Evolutionary conservation across 2,888 invertebrate species (phyloP), one percentile per base, ranked within the genome.

Genomic region (Epinotia nisella): DNA sequence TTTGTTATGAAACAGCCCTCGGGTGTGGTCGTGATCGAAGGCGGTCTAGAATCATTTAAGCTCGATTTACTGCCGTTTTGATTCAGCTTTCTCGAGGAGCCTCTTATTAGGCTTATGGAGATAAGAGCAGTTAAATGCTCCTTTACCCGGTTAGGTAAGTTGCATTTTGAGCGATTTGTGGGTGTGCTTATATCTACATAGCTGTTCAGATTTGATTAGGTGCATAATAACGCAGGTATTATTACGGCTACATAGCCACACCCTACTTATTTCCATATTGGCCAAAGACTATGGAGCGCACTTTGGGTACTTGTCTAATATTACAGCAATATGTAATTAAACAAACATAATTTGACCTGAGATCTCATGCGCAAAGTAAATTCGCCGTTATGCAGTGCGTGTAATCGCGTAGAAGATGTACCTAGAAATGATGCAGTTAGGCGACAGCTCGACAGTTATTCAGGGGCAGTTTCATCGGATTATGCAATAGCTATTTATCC

Each of bases 71-170:
- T 56, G 61, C 55, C 70, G 35, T 64, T 53, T 56, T 51, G 15
- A 53, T 49, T 61, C 1, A 60, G 72, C 56, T 21, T 53, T 35
- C 35, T 21, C 61, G 39, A 55, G 45, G 19, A 49, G 17, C 55
- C 67, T 29, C 67, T 55, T 29, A 67, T 72, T 72, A 62, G 45
- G 45, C 60, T 55, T n/a, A 67, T 60, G 45, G 45, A 51, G 60
- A 59, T 35, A 62, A 61, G 39, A 60, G 53, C 45, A 51, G 59
- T 24, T 41, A 56, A 66, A 66, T 66, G 39, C 66, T 56, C 41
- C 55, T 66, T 56, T 56, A 66, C 24, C 55, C 19, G 53, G 53
- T 55, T 35, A 55, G 19, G 19, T 39, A 39, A 15, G 39, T 39
- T 65, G 19, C 35, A 21, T 41, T 39, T 39, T 39, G 35, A 19